Evolutionary conservation across 1,140 invertebrate genomes (phyloP).

Genomic region (Amyelois transitella): DNA sequence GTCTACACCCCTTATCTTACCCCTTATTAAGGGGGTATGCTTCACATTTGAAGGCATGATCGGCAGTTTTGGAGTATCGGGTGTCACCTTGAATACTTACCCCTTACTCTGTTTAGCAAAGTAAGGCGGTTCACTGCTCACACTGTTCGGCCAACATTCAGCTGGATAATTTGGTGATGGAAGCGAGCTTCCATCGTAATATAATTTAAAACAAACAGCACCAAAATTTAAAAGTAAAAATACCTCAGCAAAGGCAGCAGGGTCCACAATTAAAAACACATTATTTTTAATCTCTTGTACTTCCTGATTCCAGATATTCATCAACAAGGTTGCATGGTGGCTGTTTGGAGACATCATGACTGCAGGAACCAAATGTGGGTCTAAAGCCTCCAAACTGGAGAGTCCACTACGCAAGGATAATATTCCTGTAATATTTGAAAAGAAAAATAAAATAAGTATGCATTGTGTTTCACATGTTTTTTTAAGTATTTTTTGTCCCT

Average conservation of each 20-base stretch:
- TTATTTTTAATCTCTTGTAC: slow-evolving; percentile 73
- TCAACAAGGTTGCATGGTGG: slow-evolving; percentile 69
- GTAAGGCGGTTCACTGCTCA: too few relatives aligned
- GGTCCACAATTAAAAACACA: slow-evolving; percentile 79
- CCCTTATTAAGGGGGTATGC: too few relatives aligned
- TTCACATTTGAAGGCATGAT: slow-evolving; percentile 56
- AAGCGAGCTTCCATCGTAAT: too few relatives aligned
- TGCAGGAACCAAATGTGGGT: slow-evolving; percentile 78
- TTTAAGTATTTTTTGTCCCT: too few relatives aligned
- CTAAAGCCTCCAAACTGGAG: slow-evolving; percentile 79
- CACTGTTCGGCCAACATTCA: too few relatives aligned
- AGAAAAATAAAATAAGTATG: too few relatives aligned
- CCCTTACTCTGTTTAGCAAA: too few relatives aligned
- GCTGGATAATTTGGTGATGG: too few relatives aligned
- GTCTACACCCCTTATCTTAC: too few relatives aligned
- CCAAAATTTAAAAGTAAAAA: slow-evolving; percentile 2
- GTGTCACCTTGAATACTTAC: slow-evolving; percentile 30
- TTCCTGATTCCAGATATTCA: slow-evolving; percentile 76
- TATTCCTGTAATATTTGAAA: slow-evolving; percentile 58
- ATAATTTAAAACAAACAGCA: too few relatives aligned
- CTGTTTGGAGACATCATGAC: slow-evolving; percentile 68
- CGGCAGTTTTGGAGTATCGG: slow-evolving; percentile 44
- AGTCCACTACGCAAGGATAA: slow-evolving; percentile 77
- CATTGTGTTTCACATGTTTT: too few relatives aligned
- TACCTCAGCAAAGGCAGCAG: slow-evolving; percentile 79